Conservation (phyloP, 2,888 invertebrate genomes). For the Lasioglossum calceatum region DNA sequence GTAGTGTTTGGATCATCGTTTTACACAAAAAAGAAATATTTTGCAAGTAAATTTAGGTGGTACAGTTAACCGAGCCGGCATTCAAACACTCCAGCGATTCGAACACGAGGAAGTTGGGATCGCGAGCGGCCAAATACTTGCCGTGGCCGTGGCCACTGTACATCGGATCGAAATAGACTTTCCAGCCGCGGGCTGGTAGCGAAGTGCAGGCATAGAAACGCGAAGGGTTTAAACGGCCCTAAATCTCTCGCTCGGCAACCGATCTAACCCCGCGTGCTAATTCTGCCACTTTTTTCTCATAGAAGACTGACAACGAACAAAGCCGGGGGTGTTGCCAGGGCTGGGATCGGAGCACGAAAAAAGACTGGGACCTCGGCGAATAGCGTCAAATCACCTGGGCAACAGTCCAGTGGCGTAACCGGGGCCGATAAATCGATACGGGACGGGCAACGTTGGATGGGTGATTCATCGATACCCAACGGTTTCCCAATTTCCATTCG, state of each 20-base stretch:
- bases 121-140: not conserved
- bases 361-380: conserved; percentile 47
- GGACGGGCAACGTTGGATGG: conserved; percentile 53
- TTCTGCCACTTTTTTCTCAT: conserved; percentile 43
- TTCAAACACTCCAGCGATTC: not conserved
- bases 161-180: conserved; percentile 1
- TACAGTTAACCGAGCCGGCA: not conserved
- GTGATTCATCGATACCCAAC: conserved; percentile 72
- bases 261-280: conserved; percentile 39
- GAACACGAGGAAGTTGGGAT: not conserved
- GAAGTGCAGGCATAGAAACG: not conserved
- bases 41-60: not conserved
- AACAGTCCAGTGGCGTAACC: conserved; percentile 73
- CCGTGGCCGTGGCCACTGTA: not conserved
- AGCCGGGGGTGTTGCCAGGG: conserved; percentile 49
- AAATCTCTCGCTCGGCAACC: conserved; percentile 48
- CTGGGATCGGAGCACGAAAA: conserved; percentile 36
- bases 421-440: conserved; percentile 76
- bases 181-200: not conserved
- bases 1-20: not conserved
- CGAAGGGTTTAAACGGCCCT: conserved; percentile 48
- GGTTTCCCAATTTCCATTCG: conserved; percentile 77
- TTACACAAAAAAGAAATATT: not conserved
- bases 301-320: conserved; percentile 47
- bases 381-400: conserved; percentile 75